phyloP scores from a whole-genome alignment of 1,140 invertebrate genomes.

The Hetaerina americana region DNA sequence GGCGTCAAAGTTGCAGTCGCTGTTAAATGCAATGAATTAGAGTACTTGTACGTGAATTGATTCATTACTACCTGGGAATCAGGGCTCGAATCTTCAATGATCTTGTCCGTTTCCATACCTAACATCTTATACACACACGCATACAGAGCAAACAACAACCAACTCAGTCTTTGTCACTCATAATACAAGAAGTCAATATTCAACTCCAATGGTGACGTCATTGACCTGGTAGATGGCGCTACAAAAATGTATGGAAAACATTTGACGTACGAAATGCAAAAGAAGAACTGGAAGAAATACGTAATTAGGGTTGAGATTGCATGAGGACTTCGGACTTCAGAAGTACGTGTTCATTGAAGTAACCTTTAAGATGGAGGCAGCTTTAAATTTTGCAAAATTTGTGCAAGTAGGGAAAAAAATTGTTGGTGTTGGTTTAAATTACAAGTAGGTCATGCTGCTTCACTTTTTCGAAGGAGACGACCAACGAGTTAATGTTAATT shows the following conservation, averaged over 20 bases:
- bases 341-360: too few species aligned
- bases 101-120: constrained; percentile 53
- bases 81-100: constrained; percentile 42
- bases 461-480: too few species aligned
- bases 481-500: too few species aligned
- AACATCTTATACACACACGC: constrained; percentile 30
- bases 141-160: constrained; percentile 11
- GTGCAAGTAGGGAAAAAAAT: constrained; percentile 35
- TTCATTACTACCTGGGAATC: constrained; percentile 41
- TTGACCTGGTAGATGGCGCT: constrained; percentile 13
- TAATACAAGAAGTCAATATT: constrained; percentile 15
- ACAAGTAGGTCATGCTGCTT: too few species aligned
- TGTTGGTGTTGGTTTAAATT: constrained; percentile 42
- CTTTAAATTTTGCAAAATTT: constrained; percentile 18
- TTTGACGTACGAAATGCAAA: too few species aligned
- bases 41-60: constrained; percentile 6
- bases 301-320: too few species aligned
- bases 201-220: constrained; percentile 11
- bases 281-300: too few species aligned
- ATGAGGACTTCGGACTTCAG: too few species aligned
- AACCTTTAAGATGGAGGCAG: not conserved
- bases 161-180: constrained; percentile 10
- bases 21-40: constrained; percentile 6
- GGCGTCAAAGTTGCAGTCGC: constrained; percentile 9
- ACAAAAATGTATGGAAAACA: too few species aligned